A percentile compares a stretch with the other conserved stretches of the same genome.
Conservation (phyloP, 2,888 invertebrate genomes). For the Pheosia tremula region DNA sequence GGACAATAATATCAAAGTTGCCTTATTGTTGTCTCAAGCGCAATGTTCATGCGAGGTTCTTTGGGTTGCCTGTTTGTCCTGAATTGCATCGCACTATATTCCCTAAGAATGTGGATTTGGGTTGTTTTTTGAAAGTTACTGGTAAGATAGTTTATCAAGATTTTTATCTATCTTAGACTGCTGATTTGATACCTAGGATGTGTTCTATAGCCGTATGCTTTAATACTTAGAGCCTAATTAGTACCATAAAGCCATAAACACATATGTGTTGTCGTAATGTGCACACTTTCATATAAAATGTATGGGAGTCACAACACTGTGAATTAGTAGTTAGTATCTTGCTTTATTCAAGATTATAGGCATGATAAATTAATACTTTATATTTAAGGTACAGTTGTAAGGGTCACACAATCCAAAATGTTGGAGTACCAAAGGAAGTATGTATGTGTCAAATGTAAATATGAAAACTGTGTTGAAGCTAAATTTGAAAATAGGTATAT, state of each 20-base stretch:
- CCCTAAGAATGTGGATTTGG: constrained; percentile 89
- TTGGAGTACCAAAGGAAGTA: constrained; percentile 90
- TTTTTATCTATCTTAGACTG: too few species aligned
- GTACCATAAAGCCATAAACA: too few species aligned
- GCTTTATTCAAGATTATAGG: too few species aligned
- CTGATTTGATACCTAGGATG: too few species aligned
- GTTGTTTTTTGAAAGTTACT: constrained; percentile 89
- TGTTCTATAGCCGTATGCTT: too few species aligned
- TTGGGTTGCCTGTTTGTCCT: constrained; percentile 88
- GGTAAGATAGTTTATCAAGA: constrained; percentile 65
- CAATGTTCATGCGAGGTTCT: constrained; percentile 88
- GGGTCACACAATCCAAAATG: constrained; percentile 90
- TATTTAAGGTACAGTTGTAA: constrained; percentile 89
- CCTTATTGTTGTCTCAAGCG: constrained; percentile 79
- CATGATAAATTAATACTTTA: constrained; percentile 5
- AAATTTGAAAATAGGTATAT: constrained; percentile 87
- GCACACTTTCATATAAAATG: too few species aligned
- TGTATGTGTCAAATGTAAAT: constrained; percentile 91
- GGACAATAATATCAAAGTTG: constrained; percentile 53
- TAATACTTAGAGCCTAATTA: too few species aligned
- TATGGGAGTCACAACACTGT: too few species aligned
- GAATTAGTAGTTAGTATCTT: too few species aligned
- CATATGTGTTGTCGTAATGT: too few species aligned
- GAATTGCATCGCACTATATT: constrained; percentile 87
- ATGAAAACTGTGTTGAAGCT: constrained; percentile 86